Percentiles rank a stretch among this genome's conserved stretches.
phyloP scores from a whole-genome alignment of 2,888 invertebrate species.

The Taphrorychus bicolor region DNA sequence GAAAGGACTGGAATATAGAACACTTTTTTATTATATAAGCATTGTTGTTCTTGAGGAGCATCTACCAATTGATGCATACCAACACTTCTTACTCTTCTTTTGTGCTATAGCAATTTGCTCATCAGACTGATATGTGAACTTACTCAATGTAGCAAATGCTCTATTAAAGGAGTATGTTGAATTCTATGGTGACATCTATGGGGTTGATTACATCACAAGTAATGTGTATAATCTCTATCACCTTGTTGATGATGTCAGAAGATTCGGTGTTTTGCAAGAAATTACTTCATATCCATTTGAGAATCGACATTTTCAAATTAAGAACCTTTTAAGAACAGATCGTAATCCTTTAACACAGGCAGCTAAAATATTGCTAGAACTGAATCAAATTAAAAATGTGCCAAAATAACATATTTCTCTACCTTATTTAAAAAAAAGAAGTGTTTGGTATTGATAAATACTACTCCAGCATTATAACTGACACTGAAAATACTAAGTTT shows the following conservation, averaged over 20 bases:
- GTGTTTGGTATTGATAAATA: too few relatives aligned
- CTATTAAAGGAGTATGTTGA: too few relatives aligned
- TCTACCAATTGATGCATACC: slow-evolving; percentile 3
- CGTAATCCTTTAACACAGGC: slow-evolving; percentile 42
- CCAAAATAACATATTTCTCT: too few relatives aligned
- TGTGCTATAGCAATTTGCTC: slow-evolving; percentile 32
- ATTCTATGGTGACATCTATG: slow-evolving; percentile 48
- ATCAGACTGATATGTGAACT: slow-evolving; percentile 9
- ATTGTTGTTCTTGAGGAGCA: neutral
- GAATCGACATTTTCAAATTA: slow-evolving; percentile 48
- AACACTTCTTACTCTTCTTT: slow-evolving; percentile 21
- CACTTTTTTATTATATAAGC: slow-evolving; percentile 36
- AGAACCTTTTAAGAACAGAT: slow-evolving; percentile 42
- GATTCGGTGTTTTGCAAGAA: slow-evolving; percentile 49
- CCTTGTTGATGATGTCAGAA: slow-evolving; percentile 50
- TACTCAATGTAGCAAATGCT: slow-evolving; percentile 6
- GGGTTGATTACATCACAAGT: slow-evolving; percentile 49
- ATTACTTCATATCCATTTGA: slow-evolving; percentile 54
- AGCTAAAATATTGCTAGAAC: too few relatives aligned
- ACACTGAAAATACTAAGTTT: too few relatives aligned
- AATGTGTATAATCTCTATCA: slow-evolving; percentile 55
- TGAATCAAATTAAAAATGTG: too few relatives aligned
- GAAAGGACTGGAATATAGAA: slow-evolving; percentile 40
- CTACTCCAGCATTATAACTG: too few relatives aligned
- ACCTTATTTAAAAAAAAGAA: too few relatives aligned